phyloP scores from a whole-genome alignment of 1,140 invertebrate species.

The Ips nitidus region DNA sequence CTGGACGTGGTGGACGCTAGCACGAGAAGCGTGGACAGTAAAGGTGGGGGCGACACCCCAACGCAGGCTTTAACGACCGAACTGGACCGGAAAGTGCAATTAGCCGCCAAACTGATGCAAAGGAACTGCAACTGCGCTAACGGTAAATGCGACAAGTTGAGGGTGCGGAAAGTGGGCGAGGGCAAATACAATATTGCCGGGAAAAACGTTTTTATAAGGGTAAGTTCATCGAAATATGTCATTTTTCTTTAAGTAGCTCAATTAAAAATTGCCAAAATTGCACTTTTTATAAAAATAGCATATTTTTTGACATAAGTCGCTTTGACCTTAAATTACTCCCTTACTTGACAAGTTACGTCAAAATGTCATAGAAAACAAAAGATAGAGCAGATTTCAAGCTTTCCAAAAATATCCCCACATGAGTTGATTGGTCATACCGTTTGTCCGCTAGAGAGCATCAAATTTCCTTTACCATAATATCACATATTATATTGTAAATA shows the following conservation, averaged over 20 bases:
- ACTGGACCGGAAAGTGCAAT: conserved; percentile 69
- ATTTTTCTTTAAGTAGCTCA: neutral
- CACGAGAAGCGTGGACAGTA: conserved; percentile 15
- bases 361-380: too few relatives aligned
- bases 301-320: too few relatives aligned
- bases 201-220: conserved; percentile 74
- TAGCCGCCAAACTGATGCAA: conserved; percentile 67
- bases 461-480: too few relatives aligned
- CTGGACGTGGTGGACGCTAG: conserved; percentile 50
- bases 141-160: conserved; percentile 71
- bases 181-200: conserved; percentile 81
- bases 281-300: too few relatives aligned
- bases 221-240: conserved; percentile 49
- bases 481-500: too few relatives aligned
- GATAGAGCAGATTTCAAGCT: too few relatives aligned
- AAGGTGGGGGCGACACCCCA: conserved; percentile 51
- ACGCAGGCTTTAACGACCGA: conserved; percentile 54
- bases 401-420: too few relatives aligned
- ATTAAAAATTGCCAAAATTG: too few relatives aligned
- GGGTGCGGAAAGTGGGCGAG: conserved; percentile 77
- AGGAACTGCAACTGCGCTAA: conserved; percentile 68
- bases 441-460: too few relatives aligned
- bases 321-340: too few relatives aligned
- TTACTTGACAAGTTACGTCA: too few relatives aligned
- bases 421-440: too few relatives aligned